phyloP scores from a whole-genome alignment of 2,888 invertebrate species.

The Chaitophorus viminalis region DNA sequence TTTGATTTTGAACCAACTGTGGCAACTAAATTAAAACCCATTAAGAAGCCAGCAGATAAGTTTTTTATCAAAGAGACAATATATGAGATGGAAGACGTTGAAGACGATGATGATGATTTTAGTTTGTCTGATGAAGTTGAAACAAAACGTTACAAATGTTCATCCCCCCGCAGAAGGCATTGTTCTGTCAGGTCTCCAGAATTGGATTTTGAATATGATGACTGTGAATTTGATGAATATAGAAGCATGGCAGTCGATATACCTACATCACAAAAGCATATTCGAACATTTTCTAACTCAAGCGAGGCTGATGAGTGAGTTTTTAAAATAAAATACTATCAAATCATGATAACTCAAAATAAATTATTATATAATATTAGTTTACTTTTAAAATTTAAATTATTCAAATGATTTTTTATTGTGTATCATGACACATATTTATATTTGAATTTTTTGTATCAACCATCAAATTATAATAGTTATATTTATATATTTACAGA shows the following conservation, averaged over 20 bases:
- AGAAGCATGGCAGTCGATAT: conserved; percentile 35
- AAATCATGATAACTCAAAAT: neutral
- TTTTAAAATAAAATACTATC: neutral
- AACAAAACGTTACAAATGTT: conserved; percentile 49
- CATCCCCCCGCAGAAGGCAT: conserved; percentile 39
- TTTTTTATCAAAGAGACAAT: conserved; percentile 54
- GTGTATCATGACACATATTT: too few species aligned
- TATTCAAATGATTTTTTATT: too few species aligned
- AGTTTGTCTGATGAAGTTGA: conserved; percentile 37
- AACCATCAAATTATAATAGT: neutral
- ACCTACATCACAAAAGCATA: conserved; percentile 31
- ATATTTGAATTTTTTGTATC: too few species aligned
- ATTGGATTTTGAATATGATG: conserved; percentile 34
- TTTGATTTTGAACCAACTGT: conserved; percentile 37
- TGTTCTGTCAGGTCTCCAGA: conserved; percentile 37
- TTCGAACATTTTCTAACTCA: conserved; percentile 41
- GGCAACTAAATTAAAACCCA: conserved; percentile 28
- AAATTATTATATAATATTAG: too few species aligned
- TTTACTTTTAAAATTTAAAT: too few species aligned
- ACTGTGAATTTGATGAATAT: conserved; percentile 17
- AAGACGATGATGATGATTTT: conserved; percentile 43
- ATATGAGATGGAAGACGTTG: conserved; percentile 50
- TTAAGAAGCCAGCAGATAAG: conserved; percentile 50
- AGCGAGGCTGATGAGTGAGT: conserved; percentile 54
- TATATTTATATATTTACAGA: conserved; percentile 22